Percentiles rank a stretch among this genome's conserved stretches.
Evolutionary conservation across 2,113 vertebrate genomes (phyloP).

Genomic region (Alethe diademata): DNA sequence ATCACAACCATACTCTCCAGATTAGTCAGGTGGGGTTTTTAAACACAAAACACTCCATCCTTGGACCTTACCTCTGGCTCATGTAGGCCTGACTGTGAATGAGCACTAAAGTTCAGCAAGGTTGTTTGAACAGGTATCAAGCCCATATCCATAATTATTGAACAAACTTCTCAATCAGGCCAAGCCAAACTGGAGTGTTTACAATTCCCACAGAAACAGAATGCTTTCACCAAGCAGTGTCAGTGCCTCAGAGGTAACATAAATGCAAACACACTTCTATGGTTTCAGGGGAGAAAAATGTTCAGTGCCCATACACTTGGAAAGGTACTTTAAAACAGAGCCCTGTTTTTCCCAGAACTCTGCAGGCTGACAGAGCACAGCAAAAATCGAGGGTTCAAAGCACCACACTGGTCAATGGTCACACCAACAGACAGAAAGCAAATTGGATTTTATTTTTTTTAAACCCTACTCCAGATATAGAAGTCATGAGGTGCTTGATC

Average conservation of each 20-base stretch:
- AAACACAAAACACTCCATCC: not conserved
- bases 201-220: not conserved
- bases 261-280: not conserved
- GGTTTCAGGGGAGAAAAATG: not conserved
- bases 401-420: not conserved
- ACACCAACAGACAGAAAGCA: not conserved
- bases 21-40: not conserved
- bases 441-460: conserved; percentile 7
- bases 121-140: not conserved
- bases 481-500: not conserved
- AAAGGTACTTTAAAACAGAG: not conserved
- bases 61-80: not conserved
- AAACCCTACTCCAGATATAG: conserved; percentile 12
- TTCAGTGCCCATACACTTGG: not conserved
- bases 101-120: not conserved
- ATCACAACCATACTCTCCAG: rapidly evolving
- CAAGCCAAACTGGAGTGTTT: not conserved
- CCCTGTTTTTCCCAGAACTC: not conserved
- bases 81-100: not conserved
- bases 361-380: not conserved
- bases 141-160: not conserved
- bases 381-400: not conserved
- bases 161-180: not conserved
- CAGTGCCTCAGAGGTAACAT: not conserved
- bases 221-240: rapidly evolving